These are phyloP conservation scores for Elephas maximus DNA, from an alignment of 2,113 vertebrate species.

Conservation along the genomic window DNA sequence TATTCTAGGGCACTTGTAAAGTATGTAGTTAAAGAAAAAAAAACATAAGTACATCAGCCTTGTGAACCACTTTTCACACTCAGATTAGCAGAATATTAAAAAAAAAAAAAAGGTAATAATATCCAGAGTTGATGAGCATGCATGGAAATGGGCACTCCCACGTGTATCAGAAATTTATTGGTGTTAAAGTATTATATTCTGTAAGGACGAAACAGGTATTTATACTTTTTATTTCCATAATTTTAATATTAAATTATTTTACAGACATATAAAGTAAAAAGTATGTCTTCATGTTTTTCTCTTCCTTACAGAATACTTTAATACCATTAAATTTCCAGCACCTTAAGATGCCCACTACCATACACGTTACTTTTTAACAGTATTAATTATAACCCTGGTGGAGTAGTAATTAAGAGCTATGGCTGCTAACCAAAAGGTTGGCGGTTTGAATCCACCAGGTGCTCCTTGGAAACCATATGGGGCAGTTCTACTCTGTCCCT, in stretches of 20 bases:
- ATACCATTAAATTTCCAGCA: neutral
- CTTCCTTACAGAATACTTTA: neutral
- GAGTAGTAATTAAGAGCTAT: too few relatives aligned
- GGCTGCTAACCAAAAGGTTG: too few relatives aligned
- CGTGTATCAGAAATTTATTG: neutral
- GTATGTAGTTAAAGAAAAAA: slow-evolving; percentile 38
- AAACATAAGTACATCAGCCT: neutral
- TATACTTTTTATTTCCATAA: slow-evolving; percentile 7
- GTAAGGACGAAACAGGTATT: neutral
- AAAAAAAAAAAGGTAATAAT: neutral
- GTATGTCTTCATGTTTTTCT: neutral
- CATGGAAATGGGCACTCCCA: neutral
- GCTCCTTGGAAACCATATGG: too few relatives aligned
- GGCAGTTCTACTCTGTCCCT: too few relatives aligned
- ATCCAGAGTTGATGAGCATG: neutral
- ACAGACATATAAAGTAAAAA: neutral
- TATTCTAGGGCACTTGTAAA: neutral
- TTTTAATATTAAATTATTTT: neutral
- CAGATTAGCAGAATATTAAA: neutral
- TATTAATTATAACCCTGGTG: neutral
- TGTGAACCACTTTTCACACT: slow-evolving; percentile 11
- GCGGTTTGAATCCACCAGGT: too few relatives aligned
- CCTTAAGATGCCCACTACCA: neutral
- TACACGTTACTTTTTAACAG: neutral
- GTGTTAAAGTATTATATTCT: neutral